These are phyloP conservation scores for Cerastoderma edule DNA, from an alignment of 2,888 invertebrate species.

Conservation along the genomic window DNA sequence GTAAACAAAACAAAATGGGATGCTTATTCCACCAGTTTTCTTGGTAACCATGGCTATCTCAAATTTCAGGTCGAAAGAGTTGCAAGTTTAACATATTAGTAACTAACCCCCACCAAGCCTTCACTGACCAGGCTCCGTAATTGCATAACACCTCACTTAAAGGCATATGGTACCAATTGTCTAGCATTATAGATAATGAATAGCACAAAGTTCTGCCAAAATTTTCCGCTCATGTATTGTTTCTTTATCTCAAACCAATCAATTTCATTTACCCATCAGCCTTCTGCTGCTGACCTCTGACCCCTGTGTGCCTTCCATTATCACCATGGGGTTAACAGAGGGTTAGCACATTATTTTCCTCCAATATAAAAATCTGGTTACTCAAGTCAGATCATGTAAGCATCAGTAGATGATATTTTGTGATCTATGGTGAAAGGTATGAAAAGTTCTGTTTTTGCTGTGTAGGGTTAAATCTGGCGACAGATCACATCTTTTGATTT, in stretches of 20 bases:
- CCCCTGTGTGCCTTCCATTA: conserved; percentile 19
- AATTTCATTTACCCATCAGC: conserved; percentile 46
- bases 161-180: conserved; percentile 57
- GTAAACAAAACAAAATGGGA: conserved; percentile 27
- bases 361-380: no score
- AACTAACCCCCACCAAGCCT: conserved; percentile 12
- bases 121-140: conserved; percentile 37
- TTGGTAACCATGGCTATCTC: conserved; percentile 55
- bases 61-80: conserved; percentile 45
- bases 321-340: conserved; percentile 12
- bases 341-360: no score
- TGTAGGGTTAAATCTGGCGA: no score
- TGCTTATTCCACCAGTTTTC: conserved; percentile 44
- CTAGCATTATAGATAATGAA: conserved; percentile 57
- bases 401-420: no score
- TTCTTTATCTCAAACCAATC: conserved; percentile 46
- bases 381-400: no score
- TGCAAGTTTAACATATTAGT: conserved; percentile 29
- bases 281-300: conserved; percentile 34
- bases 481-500: no score
- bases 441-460: no score
- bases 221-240: conserved; percentile 47
- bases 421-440: no score
- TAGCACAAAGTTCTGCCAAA: conserved; percentile 44
- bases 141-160: conserved; percentile 40